Conservation (phyloP, 2,113 vertebrate genomes). For the Dipodomys spectabilis region DNA sequence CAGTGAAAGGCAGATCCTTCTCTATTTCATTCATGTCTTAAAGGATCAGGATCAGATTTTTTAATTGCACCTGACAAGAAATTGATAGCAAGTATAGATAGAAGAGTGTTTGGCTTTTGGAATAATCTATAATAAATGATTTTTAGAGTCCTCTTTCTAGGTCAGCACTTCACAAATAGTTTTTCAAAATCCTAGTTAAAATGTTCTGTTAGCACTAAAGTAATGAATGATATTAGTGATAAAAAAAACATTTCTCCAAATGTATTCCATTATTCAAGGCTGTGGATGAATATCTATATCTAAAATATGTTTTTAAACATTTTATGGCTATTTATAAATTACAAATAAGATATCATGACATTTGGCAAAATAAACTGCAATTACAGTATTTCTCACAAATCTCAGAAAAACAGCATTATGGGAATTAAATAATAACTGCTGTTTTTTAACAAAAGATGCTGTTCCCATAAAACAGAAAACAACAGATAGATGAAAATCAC, state of each 20-base stretch:
- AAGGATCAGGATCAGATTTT: constrained; percentile 60
- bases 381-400: constrained; percentile 68
- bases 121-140: constrained; percentile 81
- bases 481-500: not conserved
- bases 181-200: constrained; percentile 81
- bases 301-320: constrained; percentile 65
- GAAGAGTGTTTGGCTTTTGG: constrained; percentile 42
- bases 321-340: constrained; percentile 56
- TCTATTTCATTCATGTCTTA: constrained; percentile 33
- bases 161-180: constrained; percentile 82
- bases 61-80: constrained; percentile 66
- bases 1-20: constrained; percentile 16
- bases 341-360: constrained; percentile 70
- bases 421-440: constrained; percentile 70
- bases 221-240: constrained; percentile 75
- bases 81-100: constrained; percentile 59
- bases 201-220: constrained; percentile 69
- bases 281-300: constrained; percentile 59
- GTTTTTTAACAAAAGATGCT: constrained; percentile 48
- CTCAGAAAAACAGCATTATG: constrained; percentile 75
- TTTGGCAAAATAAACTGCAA: constrained; percentile 65
- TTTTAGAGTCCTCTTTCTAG: constrained; percentile 75
- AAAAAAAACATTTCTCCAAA: constrained; percentile 61
- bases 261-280: constrained; percentile 50
- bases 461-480: constrained; percentile 46